Conservation (phyloP, 2,888 invertebrate species). For the Apamea epomidion region DNA sequence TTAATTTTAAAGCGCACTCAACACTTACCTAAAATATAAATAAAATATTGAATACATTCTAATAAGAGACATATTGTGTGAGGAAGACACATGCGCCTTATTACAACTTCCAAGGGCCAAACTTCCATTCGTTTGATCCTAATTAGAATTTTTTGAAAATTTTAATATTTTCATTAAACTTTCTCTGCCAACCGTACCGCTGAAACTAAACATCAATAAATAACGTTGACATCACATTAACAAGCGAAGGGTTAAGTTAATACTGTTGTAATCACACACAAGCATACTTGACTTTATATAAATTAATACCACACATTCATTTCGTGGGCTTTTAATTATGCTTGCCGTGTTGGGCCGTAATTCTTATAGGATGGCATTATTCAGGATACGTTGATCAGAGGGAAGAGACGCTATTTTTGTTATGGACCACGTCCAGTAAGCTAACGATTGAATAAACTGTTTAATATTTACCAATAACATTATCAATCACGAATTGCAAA, state of each 20-base stretch:
- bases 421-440: neutral
- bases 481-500: neutral
- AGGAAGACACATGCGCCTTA: no score
- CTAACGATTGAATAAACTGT: neutral
- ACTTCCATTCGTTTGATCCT: neutral
- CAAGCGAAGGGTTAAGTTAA: conserved; percentile 82
- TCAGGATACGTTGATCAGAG: conserved; percentile 4
- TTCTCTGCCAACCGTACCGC: conserved; percentile 59
- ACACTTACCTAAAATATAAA: no score
- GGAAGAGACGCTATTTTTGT: neutral
- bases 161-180: neutral
- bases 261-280: conserved; percentile 75
- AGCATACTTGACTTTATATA: conserved; percentile 79
- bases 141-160: no score
- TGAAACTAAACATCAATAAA: conserved; percentile 71
- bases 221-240: conserved; percentile 78
- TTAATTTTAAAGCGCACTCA: no score
- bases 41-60: no score
- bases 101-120: no score
- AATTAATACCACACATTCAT: conserved; percentile 79
- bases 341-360: conserved; percentile 50
- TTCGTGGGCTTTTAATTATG: conserved; percentile 71
- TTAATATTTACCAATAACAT: neutral
- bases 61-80: no score
- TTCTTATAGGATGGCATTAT: conserved; percentile 14